Evolutionary conservation across 2,797 vertebrate genomes (phyloP).

Genomic region (Crenuchus spilurus): DNA sequence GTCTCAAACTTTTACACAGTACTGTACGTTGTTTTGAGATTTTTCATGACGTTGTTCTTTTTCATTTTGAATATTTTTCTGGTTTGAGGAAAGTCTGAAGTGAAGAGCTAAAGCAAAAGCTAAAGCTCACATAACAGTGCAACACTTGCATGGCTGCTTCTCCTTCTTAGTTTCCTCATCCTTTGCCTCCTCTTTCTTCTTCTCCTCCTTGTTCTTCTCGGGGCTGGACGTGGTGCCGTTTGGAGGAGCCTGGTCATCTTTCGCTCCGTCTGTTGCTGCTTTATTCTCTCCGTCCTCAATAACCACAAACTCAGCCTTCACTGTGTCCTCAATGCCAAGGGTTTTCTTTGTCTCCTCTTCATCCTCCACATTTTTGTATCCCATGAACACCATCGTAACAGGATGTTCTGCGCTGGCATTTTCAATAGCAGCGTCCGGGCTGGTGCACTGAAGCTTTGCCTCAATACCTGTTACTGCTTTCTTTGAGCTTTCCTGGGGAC

Average conservation of each 20-base stretch:
- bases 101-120: neutral
- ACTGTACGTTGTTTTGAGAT: neutral
- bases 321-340: constrained; percentile 85
- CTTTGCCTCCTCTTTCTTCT: constrained; percentile 72
- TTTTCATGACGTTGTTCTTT: constrained; percentile 34
- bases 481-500: constrained; percentile 64
- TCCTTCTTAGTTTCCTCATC: constrained; percentile 84
- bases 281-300: constrained; percentile 87
- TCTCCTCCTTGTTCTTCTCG: constrained; percentile 72
- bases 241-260: constrained; percentile 78
- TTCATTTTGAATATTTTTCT: constrained; percentile 27
- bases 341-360: constrained; percentile 85
- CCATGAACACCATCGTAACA: constrained; percentile 97
- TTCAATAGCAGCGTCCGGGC: constrained; percentile 71
- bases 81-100: constrained; percentile 39
- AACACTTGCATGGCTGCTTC: constrained; percentile 95
- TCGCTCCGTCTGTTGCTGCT: constrained; percentile 65
- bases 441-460: constrained; percentile 81
- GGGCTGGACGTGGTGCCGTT: constrained; percentile 88
- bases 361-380: constrained; percentile 93
- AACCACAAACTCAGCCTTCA: constrained; percentile 94
- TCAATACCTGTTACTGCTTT: constrained; percentile 88
- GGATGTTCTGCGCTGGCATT: constrained; percentile 87
- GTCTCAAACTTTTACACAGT: neutral
- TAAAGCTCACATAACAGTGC: constrained; percentile 89